Conservation (phyloP, 2,888 invertebrate genomes). For the Halictus ligatus region DNA sequence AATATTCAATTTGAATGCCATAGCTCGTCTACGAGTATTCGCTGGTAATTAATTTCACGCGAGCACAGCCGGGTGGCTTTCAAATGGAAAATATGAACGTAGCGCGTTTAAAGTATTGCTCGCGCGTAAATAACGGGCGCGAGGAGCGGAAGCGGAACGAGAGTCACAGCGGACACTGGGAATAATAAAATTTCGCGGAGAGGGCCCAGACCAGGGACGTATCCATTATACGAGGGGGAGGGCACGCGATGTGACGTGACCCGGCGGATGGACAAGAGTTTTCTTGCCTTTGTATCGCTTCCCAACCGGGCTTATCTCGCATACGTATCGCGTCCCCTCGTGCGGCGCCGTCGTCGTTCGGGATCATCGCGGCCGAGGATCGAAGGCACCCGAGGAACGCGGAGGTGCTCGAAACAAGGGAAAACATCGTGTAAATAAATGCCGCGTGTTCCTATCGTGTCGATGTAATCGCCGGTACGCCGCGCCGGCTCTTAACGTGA, state of each 20-base stretch:
- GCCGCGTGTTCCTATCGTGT: constrained; percentile 2
- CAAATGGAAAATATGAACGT: not conserved
- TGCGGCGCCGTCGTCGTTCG: constrained; percentile 16
- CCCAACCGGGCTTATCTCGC: constrained; percentile 50
- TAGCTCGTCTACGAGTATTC: not conserved
- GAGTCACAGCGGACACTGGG: not conserved
- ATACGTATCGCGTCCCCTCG: constrained; percentile 54
- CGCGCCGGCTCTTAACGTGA: constrained; percentile 1
- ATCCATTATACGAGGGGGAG: constrained; percentile 54
- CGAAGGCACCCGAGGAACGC: not conserved
- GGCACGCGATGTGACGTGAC: constrained; percentile 72
- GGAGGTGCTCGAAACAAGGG: constrained; percentile 8
- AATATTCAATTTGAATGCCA: not conserved
- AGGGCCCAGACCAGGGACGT: constrained; percentile 43
- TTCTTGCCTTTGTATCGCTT: constrained; percentile 52
- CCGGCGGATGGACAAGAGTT: constrained; percentile 53
- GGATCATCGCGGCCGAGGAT: constrained; percentile 33
- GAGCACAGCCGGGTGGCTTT: not conserved
- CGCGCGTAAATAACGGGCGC: not conserved
- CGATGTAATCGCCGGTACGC: constrained; percentile 16
- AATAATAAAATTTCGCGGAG: constrained; percentile 33
- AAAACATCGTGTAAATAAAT: constrained; percentile 15
- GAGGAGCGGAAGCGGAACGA: not conserved
- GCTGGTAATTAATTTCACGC: not conserved
- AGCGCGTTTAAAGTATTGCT: not conserved